A percentile compares a stretch with the other conserved stretches of the same genome.
Conservation (phyloP, 2,888 invertebrate species). For the Zaprionus bogoriensis region DNA sequence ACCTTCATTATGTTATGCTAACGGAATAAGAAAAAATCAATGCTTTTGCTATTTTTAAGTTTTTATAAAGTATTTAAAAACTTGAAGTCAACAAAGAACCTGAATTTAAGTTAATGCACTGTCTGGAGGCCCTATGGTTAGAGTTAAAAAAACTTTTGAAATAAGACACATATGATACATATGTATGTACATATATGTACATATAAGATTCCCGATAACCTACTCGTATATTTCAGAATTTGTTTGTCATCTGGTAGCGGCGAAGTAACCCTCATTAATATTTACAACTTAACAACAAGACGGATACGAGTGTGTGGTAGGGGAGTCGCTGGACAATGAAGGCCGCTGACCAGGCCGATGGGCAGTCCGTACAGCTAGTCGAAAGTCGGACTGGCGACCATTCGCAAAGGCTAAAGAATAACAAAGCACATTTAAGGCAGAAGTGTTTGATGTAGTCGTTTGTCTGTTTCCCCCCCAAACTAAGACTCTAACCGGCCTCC, state of each 20-base stretch:
- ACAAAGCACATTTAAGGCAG: slow-evolving; percentile 23
- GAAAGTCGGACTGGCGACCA: slow-evolving; percentile 1
- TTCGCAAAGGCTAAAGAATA: slow-evolving; percentile 30
- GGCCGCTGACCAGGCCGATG: slow-evolving; percentile 10
- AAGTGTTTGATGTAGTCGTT: slow-evolving; percentile 46
- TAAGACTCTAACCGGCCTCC: background rate
- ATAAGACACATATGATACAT: background rate
- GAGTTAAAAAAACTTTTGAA: background rate
- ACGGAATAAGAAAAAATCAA: no score
- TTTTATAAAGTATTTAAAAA: no score
- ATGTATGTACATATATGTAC: background rate
- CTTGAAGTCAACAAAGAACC: no score
- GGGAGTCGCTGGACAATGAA: background rate
- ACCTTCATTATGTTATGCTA: no score
- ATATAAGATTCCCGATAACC: background rate
- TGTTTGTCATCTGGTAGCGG: background rate
- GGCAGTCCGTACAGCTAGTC: background rate
- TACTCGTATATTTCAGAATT: slow-evolving; percentile 1
- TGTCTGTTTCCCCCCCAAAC: background rate
- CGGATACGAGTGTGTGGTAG: background rate
- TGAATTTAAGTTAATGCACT: background rate
- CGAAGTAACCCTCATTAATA: slow-evolving; percentile 28
- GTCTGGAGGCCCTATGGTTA: background rate
- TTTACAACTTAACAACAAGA: slow-evolving; percentile 23
- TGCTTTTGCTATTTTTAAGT: no score